These are phyloP conservation scores for Tinea pellionella DNA, from an alignment of 2,888 invertebrate species.

Conservation along the genomic window DNA sequence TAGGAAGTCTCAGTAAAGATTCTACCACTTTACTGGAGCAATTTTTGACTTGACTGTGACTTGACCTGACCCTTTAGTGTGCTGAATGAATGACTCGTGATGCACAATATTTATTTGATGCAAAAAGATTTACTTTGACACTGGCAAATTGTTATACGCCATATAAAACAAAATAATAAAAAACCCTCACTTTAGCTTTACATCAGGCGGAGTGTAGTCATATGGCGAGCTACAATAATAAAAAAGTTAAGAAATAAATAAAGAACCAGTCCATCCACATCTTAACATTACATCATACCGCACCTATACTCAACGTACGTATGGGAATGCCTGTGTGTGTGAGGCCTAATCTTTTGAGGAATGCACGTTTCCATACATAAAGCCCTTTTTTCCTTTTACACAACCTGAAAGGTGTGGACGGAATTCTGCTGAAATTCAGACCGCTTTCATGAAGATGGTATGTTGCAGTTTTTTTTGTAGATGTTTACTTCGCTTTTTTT, in stretches of 20 bases:
- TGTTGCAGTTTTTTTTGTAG: background rate
- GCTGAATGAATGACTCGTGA: too few species aligned
- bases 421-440: background rate
- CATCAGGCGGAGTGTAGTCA: too few species aligned
- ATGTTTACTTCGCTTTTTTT: background rate
- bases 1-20: too few species aligned
- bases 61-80: too few species aligned
- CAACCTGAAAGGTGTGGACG: slow-evolving; percentile 1
- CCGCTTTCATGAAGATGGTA: background rate
- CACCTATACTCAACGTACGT: slow-evolving; percentile 29
- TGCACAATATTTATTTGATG: too few species aligned
- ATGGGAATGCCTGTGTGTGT: slow-evolving; percentile 20
- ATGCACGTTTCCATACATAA: slow-evolving; percentile 55
- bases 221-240: too few species aligned
- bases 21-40: too few species aligned
- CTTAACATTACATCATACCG: slow-evolving; percentile 28
- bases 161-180: too few species aligned
- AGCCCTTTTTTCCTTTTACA: background rate
- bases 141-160: too few species aligned
- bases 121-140: too few species aligned
- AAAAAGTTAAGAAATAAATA: slow-evolving; percentile 40
- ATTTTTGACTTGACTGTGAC: too few species aligned
- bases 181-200: too few species aligned
- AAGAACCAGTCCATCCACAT: slow-evolving; percentile 64
- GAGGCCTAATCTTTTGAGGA: slow-evolving; percentile 63